These are phyloP conservation scores for Drosophila mettleri DNA, from an alignment of 2,888 invertebrate species.

Conservation along the genomic window DNA sequence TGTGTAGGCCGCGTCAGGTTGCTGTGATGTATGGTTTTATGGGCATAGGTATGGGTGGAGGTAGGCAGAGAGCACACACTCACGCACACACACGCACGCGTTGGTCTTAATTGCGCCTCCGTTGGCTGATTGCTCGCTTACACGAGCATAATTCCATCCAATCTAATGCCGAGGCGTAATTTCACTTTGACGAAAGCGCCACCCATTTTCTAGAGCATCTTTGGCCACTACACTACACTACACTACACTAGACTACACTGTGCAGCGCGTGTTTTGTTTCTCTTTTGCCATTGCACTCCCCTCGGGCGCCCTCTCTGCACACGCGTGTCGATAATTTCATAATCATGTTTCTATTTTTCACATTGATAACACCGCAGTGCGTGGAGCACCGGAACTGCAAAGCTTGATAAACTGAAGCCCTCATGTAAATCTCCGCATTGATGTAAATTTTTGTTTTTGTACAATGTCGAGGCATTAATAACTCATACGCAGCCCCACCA, in stretches of 20 bases:
- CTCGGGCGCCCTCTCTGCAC: background rate
- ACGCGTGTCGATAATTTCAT: conserved; percentile 68
- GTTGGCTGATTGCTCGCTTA: conserved; percentile 65
- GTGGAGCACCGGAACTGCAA: conserved; percentile 66
- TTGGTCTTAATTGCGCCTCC: conserved; percentile 67
- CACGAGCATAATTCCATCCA: conserved; percentile 73
- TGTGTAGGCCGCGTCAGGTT: conserved; percentile 60
- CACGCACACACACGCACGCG: conserved; percentile 9
- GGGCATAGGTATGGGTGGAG: conserved; percentile 48
- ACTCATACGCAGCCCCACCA: conserved; percentile 24
- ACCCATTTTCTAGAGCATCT: conserved; percentile 63
- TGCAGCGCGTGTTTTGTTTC: conserved; percentile 7
- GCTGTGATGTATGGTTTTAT: conserved; percentile 37
- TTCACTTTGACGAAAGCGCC: conserved; percentile 71
- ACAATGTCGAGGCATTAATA: conserved; percentile 51
- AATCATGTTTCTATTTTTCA: conserved; percentile 76
- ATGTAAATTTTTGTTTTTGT: conserved; percentile 17
- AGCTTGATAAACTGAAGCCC: conserved; percentile 18
- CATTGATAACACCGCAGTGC: conserved; percentile 54
- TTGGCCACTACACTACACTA: no score
- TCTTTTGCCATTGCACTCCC: background rate
- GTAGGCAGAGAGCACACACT: conserved; percentile 6
- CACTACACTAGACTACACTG: conserved; percentile 23
- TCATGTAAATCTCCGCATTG: conserved; percentile 15
- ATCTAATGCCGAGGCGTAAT: conserved; percentile 81